Conservation (phyloP, 2,113 vertebrate genomes). For the Lates calcarifer region DNA sequence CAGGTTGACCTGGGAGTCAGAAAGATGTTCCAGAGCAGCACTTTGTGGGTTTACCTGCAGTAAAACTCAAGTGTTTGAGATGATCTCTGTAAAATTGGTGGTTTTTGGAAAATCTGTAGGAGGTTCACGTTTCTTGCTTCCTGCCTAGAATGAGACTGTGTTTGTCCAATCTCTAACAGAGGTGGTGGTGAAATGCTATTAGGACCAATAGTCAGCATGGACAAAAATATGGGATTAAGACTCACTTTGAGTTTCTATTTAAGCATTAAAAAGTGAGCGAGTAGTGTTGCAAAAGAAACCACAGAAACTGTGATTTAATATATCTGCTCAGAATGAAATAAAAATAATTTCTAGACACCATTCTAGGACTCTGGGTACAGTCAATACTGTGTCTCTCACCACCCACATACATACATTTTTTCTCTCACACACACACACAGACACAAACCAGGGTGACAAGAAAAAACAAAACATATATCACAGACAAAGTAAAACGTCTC, state of each 20-base stretch:
- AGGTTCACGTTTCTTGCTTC: background rate
- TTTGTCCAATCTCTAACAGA: background rate
- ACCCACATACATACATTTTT: background rate
- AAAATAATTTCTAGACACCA: too few species aligned
- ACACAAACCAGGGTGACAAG: background rate
- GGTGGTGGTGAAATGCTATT: background rate
- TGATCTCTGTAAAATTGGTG: too few species aligned
- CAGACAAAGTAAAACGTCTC: slow-evolving; percentile 24
- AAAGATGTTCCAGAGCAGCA: background rate
- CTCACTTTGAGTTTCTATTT: too few species aligned
- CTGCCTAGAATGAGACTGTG: background rate
- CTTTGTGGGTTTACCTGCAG: background rate
- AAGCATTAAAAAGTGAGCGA: too few species aligned
- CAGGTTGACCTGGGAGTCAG: background rate
- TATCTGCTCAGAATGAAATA: too few species aligned
- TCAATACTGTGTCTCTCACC: background rate
- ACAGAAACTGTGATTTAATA: background rate
- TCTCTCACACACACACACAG: background rate
- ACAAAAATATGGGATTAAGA: too few species aligned
- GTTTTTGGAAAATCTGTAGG: background rate
- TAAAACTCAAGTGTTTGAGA: background rate
- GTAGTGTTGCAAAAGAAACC: background rate
- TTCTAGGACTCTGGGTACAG: too few species aligned
- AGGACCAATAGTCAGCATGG: too few species aligned
- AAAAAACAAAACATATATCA: background rate